Percentiles rank a stretch among this genome's conserved stretches.
Evolutionary conservation across 1,140 invertebrate genomes (phyloP).

Genomic region (Lordiphosa clarofinis): DNA sequence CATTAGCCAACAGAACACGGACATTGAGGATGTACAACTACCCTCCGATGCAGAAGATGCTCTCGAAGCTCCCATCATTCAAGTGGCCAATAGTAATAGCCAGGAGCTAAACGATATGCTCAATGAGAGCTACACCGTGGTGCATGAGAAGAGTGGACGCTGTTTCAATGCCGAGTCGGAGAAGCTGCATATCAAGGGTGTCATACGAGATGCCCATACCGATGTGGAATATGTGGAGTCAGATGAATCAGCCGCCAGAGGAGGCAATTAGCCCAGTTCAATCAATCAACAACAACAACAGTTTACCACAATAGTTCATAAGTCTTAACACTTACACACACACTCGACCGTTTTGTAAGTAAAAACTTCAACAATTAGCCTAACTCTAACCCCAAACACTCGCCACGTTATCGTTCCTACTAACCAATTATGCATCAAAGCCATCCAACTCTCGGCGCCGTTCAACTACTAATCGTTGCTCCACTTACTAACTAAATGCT

Average conservation of each 20-base stretch:
- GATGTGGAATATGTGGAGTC: conserved; percentile 81
- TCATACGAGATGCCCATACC: conserved; percentile 76
- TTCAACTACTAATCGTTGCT: conserved; percentile 55
- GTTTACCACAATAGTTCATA: conserved; percentile 57
- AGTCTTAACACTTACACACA: conserved; percentile 56
- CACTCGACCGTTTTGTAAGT: conserved; percentile 72
- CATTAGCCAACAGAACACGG: conserved; percentile 78
- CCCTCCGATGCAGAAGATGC: conserved; percentile 80
- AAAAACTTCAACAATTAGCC: conserved; percentile 55
- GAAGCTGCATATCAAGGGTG: conserved; percentile 80
- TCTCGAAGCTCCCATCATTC: conserved; percentile 35
- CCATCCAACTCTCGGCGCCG: conserved; percentile 37
- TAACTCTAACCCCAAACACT: conserved; percentile 7
- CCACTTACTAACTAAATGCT: conserved; percentile 31
- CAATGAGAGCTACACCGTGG: conserved; percentile 79
- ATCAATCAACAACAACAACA: conserved; percentile 13
- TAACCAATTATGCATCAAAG: conserved; percentile 36
- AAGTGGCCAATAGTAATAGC: conserved; percentile 45
- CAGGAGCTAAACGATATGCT: conserved; percentile 74
- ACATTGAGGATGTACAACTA: conserved; percentile 81
- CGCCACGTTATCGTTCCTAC: conserved; percentile 33
- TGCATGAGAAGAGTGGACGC: conserved; percentile 77
- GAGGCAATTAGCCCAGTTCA: conserved; percentile 52
- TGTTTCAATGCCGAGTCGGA: conserved; percentile 80
- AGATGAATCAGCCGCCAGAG: conserved; percentile 68